Evolutionary conservation across 2,113 vertebrate species (phyloP).

Genomic region (Excalfactoria chinensis): DNA sequence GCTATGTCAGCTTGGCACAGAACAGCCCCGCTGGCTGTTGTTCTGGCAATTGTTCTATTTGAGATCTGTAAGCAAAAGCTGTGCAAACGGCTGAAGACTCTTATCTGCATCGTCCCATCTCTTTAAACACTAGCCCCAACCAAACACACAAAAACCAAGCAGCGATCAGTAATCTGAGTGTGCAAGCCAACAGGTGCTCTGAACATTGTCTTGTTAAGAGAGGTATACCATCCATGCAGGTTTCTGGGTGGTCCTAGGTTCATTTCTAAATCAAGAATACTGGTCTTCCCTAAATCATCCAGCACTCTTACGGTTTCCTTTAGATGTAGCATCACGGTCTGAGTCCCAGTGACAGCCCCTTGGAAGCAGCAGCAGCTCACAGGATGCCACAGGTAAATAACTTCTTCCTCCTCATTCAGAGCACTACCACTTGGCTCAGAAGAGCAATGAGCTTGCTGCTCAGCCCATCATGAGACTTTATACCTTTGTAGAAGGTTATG

Average conservation of each 20-base stretch:
- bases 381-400: not conserved
- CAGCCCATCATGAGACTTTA: not conserved
- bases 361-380: not conserved
- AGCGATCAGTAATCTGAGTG: not conserved
- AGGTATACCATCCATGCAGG: too few species aligned
- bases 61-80: not conserved
- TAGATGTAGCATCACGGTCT: fast-evolving
- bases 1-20: not conserved
- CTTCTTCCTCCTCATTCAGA: not conserved
- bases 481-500: not conserved
- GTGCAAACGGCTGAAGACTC: not conserved
- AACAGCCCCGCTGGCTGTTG: too few species aligned
- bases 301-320: not conserved
- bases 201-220: not conserved
- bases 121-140: not conserved
- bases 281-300: not conserved
- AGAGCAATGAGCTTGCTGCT: not conserved
- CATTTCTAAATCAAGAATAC: not conserved
- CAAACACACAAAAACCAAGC: not conserved
- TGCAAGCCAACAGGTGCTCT: not conserved
- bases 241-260: not conserved
- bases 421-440: fast-evolving
- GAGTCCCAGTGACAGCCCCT: not conserved
- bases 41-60: not conserved
- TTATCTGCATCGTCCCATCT: not conserved